Evolutionary conservation across 1,140 invertebrate genomes (phyloP).

Genomic region (Tetraneura akinire): DNA sequence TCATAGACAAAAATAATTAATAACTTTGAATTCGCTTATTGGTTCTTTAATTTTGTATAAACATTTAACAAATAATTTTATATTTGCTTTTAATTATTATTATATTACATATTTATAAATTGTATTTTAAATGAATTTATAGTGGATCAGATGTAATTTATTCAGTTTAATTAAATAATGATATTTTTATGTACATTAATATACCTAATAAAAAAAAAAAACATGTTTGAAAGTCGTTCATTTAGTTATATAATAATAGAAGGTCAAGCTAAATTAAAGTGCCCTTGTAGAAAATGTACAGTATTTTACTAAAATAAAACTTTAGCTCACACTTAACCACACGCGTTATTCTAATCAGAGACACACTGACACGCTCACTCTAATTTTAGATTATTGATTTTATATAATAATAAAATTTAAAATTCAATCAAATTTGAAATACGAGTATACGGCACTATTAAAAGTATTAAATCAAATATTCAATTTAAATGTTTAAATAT

Average conservation of each 20-base stretch:
- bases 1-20: neutral
- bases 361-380: neutral
- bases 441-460: no score
- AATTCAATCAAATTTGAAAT: neutral
- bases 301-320: neutral
- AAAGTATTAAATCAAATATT: neutral
- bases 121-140: no score
- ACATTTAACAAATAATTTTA: neutral
- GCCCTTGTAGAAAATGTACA: neutral
- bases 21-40: neutral
- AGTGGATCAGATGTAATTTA: neutral
- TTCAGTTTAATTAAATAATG: neutral
- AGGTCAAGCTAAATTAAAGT: constrained; percentile 24
- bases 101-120: neutral
- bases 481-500: no score
- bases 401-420: neutral
- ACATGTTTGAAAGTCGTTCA: constrained; percentile 1
- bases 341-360: constrained; percentile 33
- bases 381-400: constrained; percentile 34
- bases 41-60: neutral
- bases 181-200: neutral
- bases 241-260: no score
- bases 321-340: neutral
- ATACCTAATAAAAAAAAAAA: no score
- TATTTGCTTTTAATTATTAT: neutral